phyloP scores from a whole-genome alignment of 2,888 invertebrate species.

The Nysson spinosus region DNA sequence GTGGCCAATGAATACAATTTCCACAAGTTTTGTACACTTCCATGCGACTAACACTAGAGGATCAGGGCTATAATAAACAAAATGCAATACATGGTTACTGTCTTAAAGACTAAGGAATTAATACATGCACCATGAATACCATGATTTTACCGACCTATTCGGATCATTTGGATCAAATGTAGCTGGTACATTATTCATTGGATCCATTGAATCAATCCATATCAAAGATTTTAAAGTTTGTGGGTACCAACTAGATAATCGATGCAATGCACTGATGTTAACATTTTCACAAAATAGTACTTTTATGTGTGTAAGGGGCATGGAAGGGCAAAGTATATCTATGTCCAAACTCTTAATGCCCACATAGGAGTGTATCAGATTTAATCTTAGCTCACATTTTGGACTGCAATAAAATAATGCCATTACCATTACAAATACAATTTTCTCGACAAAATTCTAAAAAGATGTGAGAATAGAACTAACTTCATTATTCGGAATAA shows the following conservation, averaged over 20 bases:
- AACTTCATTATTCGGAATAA: too few species aligned
- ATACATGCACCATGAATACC: neutral
- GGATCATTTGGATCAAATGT: slow-evolving; percentile 61
- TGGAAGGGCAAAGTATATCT: slow-evolving; percentile 82
- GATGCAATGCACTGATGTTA: slow-evolving; percentile 80
- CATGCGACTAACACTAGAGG: slow-evolving; percentile 84
- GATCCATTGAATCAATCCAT: slow-evolving; percentile 80
- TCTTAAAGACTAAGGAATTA: neutral
- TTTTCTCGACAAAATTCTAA: too few species aligned
- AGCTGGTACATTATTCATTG: slow-evolving; percentile 59
- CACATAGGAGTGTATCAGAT: slow-evolving; percentile 84
- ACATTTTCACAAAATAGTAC: slow-evolving; percentile 85
- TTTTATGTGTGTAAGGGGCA: slow-evolving; percentile 86
- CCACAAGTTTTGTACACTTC: slow-evolving; percentile 81
- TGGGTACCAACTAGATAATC: slow-evolving; percentile 79
- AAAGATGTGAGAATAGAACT: too few species aligned
- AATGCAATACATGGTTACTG: neutral
- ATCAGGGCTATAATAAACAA: slow-evolving; percentile 76
- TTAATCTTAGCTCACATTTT: slow-evolving; percentile 81
- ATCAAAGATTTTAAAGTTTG: slow-evolving; percentile 80
- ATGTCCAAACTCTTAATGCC: slow-evolving; percentile 82
- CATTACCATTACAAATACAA: too few species aligned
- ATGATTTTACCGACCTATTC: slow-evolving; percentile 57
- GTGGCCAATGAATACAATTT: slow-evolving; percentile 81
- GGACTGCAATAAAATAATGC: slow-evolving; percentile 76